Conservation (phyloP, 2,113 vertebrate genomes). For the Stigmatopora argus region DNA sequence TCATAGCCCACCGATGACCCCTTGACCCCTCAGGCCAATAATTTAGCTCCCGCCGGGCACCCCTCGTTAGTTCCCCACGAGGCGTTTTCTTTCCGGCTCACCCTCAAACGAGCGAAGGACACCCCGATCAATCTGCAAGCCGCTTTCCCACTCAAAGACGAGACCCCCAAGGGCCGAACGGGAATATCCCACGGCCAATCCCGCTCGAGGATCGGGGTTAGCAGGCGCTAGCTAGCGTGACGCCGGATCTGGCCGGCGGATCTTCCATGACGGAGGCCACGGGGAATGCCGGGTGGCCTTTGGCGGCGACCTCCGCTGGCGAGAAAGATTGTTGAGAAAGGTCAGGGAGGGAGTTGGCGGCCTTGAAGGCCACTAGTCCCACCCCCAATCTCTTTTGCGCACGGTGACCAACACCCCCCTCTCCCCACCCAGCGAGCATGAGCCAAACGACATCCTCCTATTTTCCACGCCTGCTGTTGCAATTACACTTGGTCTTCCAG, state of each 20-base stretch:
- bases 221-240: constrained; percentile 10
- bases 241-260: constrained; percentile 39
- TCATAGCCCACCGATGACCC: constrained; percentile 2
- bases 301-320: constrained; percentile 47
- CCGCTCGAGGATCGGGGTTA: neutral
- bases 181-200: neutral
- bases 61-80: constrained; percentile 1
- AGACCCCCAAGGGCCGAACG: neutral
- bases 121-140: neutral
- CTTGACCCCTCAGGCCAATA: constrained; percentile 14
- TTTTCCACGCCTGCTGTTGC: constrained; percentile 42
- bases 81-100: constrained; percentile 7
- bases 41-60: constrained; percentile 5
- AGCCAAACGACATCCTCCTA: constrained; percentile 26
- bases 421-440: no score
- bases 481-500: constrained; percentile 44
- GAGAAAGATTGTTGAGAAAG: constrained; percentile 30
- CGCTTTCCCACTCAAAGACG: neutral
- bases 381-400: constrained; percentile 21
- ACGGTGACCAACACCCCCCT: no score
- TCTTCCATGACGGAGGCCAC: constrained; percentile 42
- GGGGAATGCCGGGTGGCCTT: constrained; percentile 58
- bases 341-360: constrained; percentile 23
- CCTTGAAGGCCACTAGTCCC: constrained; percentile 39
- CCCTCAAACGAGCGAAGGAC: constrained; percentile 5